A percentile compares a stretch with the other conserved stretches of the same genome.
Evolutionary conservation across 2,797 vertebrate species (phyloP).

Genomic region (Linurgus olivaceus): DNA sequence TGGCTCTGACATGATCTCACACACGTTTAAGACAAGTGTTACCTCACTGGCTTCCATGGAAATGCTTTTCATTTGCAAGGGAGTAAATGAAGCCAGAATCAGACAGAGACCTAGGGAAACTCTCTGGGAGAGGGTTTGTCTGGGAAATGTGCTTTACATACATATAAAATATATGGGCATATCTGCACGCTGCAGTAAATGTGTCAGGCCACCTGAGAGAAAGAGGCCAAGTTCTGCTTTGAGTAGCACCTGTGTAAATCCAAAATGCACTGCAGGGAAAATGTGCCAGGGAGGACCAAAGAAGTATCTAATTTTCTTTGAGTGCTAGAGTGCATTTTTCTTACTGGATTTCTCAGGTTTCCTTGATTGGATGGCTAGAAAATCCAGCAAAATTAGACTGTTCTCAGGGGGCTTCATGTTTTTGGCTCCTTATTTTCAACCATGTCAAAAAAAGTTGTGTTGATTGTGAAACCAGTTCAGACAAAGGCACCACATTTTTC

Average conservation of each 20-base stretch:
- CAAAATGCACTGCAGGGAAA: background rate
- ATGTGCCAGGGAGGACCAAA: background rate
- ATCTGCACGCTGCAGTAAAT: background rate
- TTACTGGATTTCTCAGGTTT: background rate
- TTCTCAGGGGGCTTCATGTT: background rate
- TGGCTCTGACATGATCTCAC: conserved; percentile 52
- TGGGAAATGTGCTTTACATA: background rate
- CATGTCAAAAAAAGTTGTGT: background rate
- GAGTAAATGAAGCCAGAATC: conserved; percentile 39
- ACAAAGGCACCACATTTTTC: background rate
- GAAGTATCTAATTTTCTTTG: background rate
- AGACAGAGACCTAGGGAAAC: conserved; percentile 8
- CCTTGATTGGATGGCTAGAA: background rate
- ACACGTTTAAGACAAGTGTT: background rate
- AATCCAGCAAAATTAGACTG: background rate
- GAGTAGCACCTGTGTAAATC: background rate
- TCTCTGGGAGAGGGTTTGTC: conserved; percentile 5
- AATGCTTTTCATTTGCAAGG: background rate
- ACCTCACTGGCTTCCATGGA: conserved; percentile 14
- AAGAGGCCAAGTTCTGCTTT: background rate
- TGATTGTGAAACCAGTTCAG: background rate
- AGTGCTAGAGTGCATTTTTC: background rate
- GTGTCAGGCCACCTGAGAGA: background rate
- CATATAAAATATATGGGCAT: background rate
- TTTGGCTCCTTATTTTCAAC: background rate